These are phyloP conservation scores for Arion vulgaris DNA, from an alignment of 1,140 invertebrate species.

Conservation along the genomic window DNA sequence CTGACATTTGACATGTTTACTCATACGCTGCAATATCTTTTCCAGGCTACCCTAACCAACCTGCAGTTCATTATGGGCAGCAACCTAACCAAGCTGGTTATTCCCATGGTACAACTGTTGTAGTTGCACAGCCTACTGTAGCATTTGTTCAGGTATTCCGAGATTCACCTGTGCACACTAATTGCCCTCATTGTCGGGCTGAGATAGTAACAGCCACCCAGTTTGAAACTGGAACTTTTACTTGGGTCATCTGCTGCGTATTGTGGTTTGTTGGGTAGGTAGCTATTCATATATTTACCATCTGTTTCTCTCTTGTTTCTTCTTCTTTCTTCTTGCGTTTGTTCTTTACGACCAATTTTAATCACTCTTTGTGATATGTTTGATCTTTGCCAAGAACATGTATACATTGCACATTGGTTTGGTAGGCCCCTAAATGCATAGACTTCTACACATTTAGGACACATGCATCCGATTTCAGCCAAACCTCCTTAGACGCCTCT, in stretches of 20 bases:
- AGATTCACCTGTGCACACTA: conserved; percentile 61
- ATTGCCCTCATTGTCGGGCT: conserved; percentile 66
- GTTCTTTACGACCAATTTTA: too few species aligned
- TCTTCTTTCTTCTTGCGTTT: too few species aligned
- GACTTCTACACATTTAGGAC: too few species aligned
- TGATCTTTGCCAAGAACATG: too few species aligned
- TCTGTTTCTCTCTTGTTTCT: too few species aligned
- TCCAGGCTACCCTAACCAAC: conserved; percentile 26
- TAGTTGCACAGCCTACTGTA: conserved; percentile 53
- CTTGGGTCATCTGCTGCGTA: conserved; percentile 65
- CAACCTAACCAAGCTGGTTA: conserved; percentile 4
- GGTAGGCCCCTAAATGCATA: too few species aligned
- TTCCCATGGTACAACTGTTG: conserved; percentile 47
- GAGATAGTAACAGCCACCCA: conserved; percentile 64
- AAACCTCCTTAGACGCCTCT: too few species aligned
- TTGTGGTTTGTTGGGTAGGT: conserved; percentile 67
- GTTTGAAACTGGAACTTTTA: conserved; percentile 66
- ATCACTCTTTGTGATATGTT: too few species aligned
- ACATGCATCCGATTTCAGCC: too few species aligned
- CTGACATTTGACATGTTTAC: too few species aligned
- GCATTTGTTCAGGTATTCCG: conserved; percentile 60
- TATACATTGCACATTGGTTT: too few species aligned
- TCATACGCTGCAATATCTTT: not conserved
- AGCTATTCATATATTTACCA: too few species aligned
- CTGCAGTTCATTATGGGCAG: not conserved